Percentiles rank a stretch among this genome's conserved stretches.
Evolutionary conservation across 2,113 vertebrate genomes (phyloP).

Genomic region (Perognathus longimembris): DNA sequence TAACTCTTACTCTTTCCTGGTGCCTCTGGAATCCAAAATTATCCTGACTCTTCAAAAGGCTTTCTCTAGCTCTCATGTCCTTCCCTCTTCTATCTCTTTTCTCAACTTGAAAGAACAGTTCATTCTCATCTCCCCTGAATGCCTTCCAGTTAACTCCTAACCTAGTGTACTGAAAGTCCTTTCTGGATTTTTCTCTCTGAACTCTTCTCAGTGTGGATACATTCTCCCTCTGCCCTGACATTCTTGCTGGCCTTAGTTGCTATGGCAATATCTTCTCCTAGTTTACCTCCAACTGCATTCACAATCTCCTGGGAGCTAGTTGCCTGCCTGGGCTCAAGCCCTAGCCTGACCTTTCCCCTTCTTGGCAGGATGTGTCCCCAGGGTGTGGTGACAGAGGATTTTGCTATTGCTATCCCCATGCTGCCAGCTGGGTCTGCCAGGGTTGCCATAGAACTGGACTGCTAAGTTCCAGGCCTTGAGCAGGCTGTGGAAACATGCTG

Average conservation of each 20-base stretch:
- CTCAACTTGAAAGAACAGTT: background rate
- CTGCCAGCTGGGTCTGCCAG: slow-evolving; percentile 46
- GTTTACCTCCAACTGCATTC: slow-evolving; percentile 25
- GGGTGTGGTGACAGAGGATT: slow-evolving; percentile 51
- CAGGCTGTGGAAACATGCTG: background rate
- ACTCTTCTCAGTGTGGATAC: background rate
- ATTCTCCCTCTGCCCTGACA: background rate
- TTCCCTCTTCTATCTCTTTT: background rate
- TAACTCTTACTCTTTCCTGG: background rate
- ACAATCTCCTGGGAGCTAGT: slow-evolving; percentile 34
- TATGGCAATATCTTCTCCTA: slow-evolving; percentile 36
- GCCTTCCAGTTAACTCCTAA: background rate
- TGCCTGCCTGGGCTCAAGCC: slow-evolving; percentile 28
- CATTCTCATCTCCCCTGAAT: background rate
- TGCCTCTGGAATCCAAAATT: background rate
- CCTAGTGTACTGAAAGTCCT: background rate
- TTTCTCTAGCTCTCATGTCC: background rate
- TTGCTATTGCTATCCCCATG: background rate
- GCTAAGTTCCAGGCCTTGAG: background rate
- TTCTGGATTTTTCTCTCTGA: background rate
- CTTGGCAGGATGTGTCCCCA: slow-evolving; percentile 49
- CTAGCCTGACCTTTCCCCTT: slow-evolving; percentile 56
- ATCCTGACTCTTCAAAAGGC: background rate
- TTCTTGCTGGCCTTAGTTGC: slow-evolving; percentile 1
- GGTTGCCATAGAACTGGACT: slow-evolving; percentile 21